These are phyloP conservation scores for Acanthopagrus latus DNA, from an alignment of 2,797 vertebrate species.

Conservation along the genomic window DNA sequence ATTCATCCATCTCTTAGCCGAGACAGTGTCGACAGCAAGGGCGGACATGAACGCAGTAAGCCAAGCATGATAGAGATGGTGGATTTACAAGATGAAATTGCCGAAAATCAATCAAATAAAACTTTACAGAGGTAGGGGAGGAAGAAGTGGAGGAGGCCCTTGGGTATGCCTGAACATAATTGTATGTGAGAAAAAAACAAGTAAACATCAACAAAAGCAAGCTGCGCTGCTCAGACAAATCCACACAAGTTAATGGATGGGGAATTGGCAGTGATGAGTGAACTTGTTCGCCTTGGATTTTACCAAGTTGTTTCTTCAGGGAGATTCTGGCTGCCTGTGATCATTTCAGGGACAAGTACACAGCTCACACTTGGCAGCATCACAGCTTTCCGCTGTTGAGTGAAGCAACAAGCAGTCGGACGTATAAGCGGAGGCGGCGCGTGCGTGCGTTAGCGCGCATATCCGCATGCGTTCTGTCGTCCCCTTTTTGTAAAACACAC, in stretches of 20 bases:
- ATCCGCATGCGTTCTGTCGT: slow-evolving; percentile 33
- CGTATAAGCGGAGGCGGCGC: slow-evolving; percentile 25
- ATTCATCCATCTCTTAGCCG: slow-evolving; percentile 54
- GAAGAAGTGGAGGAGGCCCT: slow-evolving; percentile 27
- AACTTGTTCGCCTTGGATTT: slow-evolving; percentile 65
- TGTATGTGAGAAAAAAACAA: slow-evolving; percentile 47
- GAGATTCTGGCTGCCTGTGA: slow-evolving; percentile 61
- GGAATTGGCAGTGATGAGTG: slow-evolving; percentile 55
- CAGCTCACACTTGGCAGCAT: slow-evolving; percentile 55
- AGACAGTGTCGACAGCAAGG: slow-evolving; percentile 64
- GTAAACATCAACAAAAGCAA: slow-evolving; percentile 50
- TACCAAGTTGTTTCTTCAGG: slow-evolving; percentile 60
- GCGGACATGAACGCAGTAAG: slow-evolving; percentile 58
- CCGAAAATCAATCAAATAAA: slow-evolving; percentile 71
- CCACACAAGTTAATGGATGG: slow-evolving; percentile 26
- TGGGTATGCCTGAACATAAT: slow-evolving; percentile 56
- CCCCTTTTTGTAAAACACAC: slow-evolving; percentile 22
- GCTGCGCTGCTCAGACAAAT: slow-evolving; percentile 39
- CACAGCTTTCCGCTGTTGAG: slow-evolving; percentile 46
- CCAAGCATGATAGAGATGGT: slow-evolving; percentile 76
- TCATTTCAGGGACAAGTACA: slow-evolving; percentile 70
- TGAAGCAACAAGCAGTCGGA: slow-evolving; percentile 48
- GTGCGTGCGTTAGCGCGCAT: neutral
- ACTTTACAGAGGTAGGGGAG: slow-evolving; percentile 43
- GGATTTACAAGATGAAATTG: slow-evolving; percentile 59